These are phyloP conservation scores for Penaeus chinensis DNA, from an alignment of 1,140 invertebrate species.

Conservation along the genomic window DNA sequence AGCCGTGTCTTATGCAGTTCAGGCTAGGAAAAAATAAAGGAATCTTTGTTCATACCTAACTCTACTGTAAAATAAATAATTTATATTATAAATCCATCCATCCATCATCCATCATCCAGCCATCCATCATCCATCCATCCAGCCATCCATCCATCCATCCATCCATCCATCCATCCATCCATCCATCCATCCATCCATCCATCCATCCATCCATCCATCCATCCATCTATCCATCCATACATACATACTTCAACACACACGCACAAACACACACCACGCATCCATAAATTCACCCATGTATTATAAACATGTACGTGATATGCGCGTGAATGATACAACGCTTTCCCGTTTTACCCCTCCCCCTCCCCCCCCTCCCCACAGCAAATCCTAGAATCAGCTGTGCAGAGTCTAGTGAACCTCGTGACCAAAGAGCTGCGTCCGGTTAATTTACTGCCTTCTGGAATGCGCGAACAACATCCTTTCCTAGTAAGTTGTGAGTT, in stretches of 20 bases:
- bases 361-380: slow-evolving; percentile 12
- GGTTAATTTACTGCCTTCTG: slow-evolving; percentile 54
- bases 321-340: not conserved
- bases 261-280: not conserved
- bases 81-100: not conserved
- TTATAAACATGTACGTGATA: not conserved
- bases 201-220: not conserved
- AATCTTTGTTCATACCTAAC: too few species aligned
- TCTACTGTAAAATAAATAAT: too few species aligned
- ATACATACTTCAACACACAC: slow-evolving; percentile 18
- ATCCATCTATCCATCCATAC: not conserved
- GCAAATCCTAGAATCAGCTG: slow-evolving; percentile 55
- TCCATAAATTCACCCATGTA: too few species aligned
- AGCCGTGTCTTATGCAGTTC: too few species aligned
- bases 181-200: slow-evolving; percentile 14
- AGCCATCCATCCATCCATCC: slow-evolving; percentile 10
- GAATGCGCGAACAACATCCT: slow-evolving; percentile 50
- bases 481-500: slow-evolving; percentile 33
- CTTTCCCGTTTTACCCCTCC: not conserved
- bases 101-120: too few species aligned
- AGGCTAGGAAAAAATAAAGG: too few species aligned
- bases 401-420: slow-evolving; percentile 52
- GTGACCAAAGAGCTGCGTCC: slow-evolving; percentile 58
- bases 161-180: too few species aligned
- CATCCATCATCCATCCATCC: too few species aligned